Evolutionary conservation across 2,797 vertebrate genomes (phyloP), one percentile per base, ranked within the genome.

Genomic region (Kryptolebias ocellatus): DNA sequence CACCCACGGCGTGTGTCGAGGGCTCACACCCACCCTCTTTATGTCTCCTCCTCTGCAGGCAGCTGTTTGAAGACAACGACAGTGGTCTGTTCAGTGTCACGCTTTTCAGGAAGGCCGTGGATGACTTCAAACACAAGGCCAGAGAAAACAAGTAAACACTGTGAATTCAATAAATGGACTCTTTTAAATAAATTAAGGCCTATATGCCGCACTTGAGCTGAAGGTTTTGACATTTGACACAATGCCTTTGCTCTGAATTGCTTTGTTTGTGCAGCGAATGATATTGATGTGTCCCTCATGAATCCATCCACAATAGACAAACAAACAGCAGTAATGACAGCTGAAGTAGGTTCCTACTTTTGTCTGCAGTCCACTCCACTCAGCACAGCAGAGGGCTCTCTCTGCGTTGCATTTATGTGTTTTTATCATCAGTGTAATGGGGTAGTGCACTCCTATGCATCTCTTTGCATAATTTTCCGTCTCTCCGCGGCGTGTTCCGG

Each of bases 41-140:
- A 17, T 47, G 7, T 66, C 1, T 53, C 3, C 39, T 67, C 29
- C 83, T 47, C 78, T 68, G 11, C 79, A 98, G 97, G 82, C 93
- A 98, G 78, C 94, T 99, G 7, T 97, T 94, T 68, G 97, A 99
- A 84, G 98, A 99, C 92, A 93, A 96, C 52, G 98, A 98, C 67
- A 97, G 96, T 65, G 98, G 97, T 54, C 94, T 99, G 64, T 98
- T 96, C 90, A 96, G 94, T 0, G 96, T 99, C 74, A 99, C 98
- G 31, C 52, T 79, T 3, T 74, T 76, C 94, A 95, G 94, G 86
- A 99, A 99, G 92, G 97, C 96, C 42, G 93, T 97, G 1, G 98
- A 98, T 77, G 97, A 99, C 92, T 99, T 99, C 93, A 95, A 95
- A 85, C 97, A 97, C 92, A 96, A 98, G 94, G 98, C 97, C 91